These are phyloP conservation scores for Disparrhopalites patrizii DNA, from an alignment of 2,888 invertebrate genomes.

Conservation along the genomic window DNA sequence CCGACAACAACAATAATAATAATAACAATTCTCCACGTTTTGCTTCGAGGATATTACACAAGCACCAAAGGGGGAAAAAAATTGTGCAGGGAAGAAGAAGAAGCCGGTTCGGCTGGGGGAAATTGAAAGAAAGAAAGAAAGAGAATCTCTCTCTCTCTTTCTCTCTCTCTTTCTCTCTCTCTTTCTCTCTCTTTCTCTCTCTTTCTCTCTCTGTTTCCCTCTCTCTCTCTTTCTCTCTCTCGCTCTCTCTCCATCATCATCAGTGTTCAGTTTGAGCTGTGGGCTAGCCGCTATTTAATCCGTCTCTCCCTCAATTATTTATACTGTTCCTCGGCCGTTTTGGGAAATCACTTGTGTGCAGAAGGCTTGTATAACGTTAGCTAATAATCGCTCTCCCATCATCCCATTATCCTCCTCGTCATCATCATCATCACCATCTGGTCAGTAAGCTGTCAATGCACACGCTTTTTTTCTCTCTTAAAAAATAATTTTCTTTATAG, in stretches of 20 bases:
- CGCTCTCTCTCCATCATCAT: too few relatives aligned
- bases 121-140: not conserved
- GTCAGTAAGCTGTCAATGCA: constrained; percentile 9
- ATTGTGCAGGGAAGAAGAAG: not conserved
- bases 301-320: constrained; percentile 11
- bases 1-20: not conserved
- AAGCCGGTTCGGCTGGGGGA: too few relatives aligned
- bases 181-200: too few relatives aligned
- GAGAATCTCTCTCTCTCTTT: too few relatives aligned
- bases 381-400: not conserved
- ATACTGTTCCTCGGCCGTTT: constrained; percentile 4
- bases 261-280: too few relatives aligned
- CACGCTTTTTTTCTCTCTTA: constrained; percentile 14
- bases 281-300: not conserved
- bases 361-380: not conserved
- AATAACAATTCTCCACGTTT: constrained; percentile 3
- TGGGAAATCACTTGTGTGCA: constrained; percentile 3
- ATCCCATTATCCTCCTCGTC: too few relatives aligned
- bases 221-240: too few relatives aligned
- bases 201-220: too few relatives aligned
- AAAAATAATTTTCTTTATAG: too few relatives aligned
- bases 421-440: too few relatives aligned
- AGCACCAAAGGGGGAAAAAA: too few relatives aligned
- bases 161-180: too few relatives aligned
- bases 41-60: not conserved